Evolutionary conservation across 2,888 invertebrate genomes (phyloP).

Genomic region (Callimorpha dominula): DNA sequence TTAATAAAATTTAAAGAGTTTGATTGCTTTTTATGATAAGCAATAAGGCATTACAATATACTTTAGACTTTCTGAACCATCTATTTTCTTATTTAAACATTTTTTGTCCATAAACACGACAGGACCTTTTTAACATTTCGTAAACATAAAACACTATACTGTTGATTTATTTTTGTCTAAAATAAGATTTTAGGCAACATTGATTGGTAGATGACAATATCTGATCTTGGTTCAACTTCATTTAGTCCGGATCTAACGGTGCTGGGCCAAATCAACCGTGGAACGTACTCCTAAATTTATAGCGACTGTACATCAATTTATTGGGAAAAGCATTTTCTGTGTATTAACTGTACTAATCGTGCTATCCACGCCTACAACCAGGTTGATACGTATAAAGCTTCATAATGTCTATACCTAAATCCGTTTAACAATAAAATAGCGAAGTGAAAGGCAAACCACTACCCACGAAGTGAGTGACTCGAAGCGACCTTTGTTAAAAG

Average conservation of each 20-base stretch:
- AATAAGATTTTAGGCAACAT: neutral
- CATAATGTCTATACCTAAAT: conserved; percentile 42
- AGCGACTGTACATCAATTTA: conserved; percentile 21
- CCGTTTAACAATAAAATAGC: conserved; percentile 60
- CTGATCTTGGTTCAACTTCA: neutral
- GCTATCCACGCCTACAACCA: conserved; percentile 26
- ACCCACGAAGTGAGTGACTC: conserved; percentile 65
- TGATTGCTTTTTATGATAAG: neutral
- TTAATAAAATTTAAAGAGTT: neutral
- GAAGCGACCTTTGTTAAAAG: conserved; percentile 49
- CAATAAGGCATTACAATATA: neutral
- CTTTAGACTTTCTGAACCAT: neutral
- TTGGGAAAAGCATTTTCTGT: conserved; percentile 25
- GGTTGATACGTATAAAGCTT: conserved; percentile 33
- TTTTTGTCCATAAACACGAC: neutral
- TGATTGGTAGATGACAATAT: neutral
- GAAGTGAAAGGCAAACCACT: conserved; percentile 80
- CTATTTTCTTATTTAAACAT: neutral
- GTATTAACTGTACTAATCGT: conserved; percentile 37
- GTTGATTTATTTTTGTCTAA: neutral
- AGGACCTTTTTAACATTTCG: neutral
- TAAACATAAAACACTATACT: neutral
- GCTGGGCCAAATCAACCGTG: neutral
- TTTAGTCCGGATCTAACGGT: conserved; percentile 9
- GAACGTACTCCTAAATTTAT: conserved; percentile 20